These are phyloP conservation scores for Eremobia ochroleuca DNA, from an alignment of 2,888 invertebrate species.

Conservation along the genomic window DNA sequence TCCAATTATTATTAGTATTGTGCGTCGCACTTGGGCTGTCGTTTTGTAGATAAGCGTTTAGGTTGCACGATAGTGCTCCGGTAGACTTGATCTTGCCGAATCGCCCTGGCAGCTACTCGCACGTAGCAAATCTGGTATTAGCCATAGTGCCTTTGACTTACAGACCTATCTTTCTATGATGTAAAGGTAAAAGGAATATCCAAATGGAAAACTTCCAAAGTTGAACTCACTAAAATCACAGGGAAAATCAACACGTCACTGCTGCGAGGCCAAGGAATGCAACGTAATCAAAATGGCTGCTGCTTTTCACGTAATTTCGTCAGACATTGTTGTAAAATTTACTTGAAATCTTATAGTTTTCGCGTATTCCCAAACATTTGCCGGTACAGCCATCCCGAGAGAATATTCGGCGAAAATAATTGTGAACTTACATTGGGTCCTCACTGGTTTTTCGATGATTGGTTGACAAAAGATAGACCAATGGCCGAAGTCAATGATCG, in stretches of 20 bases:
- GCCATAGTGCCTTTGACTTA: neutral
- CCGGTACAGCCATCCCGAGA: constrained; percentile 76
- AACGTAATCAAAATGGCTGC: constrained; percentile 90
- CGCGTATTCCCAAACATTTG: constrained; percentile 64
- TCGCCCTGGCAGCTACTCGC: neutral
- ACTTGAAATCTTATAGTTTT: constrained; percentile 69
- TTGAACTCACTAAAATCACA: constrained; percentile 42
- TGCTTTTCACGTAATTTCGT: constrained; percentile 80
- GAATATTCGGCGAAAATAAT: constrained; percentile 84
- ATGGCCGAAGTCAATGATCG: constrained; percentile 95
- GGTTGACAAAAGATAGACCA: constrained; percentile 96
- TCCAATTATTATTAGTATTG: neutral
- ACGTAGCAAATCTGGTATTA: neutral
- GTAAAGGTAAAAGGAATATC: neutral
- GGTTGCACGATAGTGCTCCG: constrained; percentile 41
- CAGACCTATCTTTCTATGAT: neutral
- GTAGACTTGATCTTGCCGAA: constrained; percentile 13
- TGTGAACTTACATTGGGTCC: constrained; percentile 89
- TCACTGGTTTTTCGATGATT: constrained; percentile 96
- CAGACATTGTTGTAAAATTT: constrained; percentile 70
- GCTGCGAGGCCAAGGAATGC: constrained; percentile 80
- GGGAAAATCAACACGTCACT: constrained; percentile 83
- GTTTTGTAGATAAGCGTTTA: constrained; percentile 45
- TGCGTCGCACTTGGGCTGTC: constrained; percentile 7
- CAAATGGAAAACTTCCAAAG: constrained; percentile 15